Percentiles rank a stretch among this genome's conserved stretches.
These are phyloP conservation scores for Pachycephala philippinensis DNA, from an alignment of 2,113 vertebrate genomes.

Conservation along the genomic window DNA sequence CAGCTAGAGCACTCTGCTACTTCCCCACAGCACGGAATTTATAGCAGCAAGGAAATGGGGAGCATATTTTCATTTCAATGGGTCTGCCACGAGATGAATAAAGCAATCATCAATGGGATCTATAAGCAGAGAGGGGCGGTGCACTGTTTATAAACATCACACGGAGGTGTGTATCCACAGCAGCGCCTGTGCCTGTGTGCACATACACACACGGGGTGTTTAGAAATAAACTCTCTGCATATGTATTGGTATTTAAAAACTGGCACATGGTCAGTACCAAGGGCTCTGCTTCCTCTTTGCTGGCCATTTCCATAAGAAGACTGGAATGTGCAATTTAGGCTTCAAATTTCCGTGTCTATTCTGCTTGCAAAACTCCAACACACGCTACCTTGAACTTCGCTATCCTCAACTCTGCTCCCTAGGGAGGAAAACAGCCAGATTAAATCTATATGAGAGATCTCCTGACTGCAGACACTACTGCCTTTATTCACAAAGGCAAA, in stretches of 20 bases:
- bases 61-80: conserved; percentile 69
- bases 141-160: not conserved
- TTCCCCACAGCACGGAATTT: conserved; percentile 66
- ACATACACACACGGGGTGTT: not conserved
- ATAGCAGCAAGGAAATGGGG: conserved; percentile 55
- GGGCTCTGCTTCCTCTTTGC: not conserved
- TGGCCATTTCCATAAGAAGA: not conserved
- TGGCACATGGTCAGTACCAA: not conserved
- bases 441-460: conserved; percentile 57
- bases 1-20: conserved; percentile 46
- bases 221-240: not conserved
- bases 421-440: conserved; percentile 50
- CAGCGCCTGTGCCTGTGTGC: not conserved
- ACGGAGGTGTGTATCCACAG: not conserved
- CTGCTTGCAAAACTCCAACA: conserved; percentile 51
- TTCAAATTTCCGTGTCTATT: conserved; percentile 50
- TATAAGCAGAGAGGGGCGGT: not conserved
- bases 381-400: not conserved
- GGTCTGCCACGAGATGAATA: conserved; percentile 56
- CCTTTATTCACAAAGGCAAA: conserved; percentile 58
- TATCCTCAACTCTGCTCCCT: conserved; percentile 29
- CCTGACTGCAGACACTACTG: conserved; percentile 47
- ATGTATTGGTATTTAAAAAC: not conserved
- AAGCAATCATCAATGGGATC: conserved; percentile 59
- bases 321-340: conserved; percentile 35